Evolutionary conservation across 2,888 invertebrate species (phyloP), one percentile per base, ranked within the genome.

Genomic region (Macrophya alboannulata): DNA sequence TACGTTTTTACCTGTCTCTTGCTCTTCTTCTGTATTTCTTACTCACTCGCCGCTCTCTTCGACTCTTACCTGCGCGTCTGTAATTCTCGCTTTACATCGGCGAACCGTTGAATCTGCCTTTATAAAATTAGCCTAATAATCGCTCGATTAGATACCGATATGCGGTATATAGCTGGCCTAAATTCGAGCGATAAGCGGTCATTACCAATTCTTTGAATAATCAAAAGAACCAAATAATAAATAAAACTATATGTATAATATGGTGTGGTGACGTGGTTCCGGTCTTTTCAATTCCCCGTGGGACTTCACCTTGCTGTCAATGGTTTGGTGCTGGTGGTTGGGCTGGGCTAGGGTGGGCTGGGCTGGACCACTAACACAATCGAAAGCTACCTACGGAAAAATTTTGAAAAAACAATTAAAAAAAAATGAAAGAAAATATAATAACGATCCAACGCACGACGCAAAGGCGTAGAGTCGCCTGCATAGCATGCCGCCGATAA

Each of bases 221-320:
- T 31, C 21, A 25, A 21, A 21, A 72, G n/a, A 45, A 45, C 10
- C 10, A 25, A 51, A 51, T 21, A 55, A 77, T 2, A 17, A 77
- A n/a, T 6, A 31, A 51, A 77, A 77, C 55, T 48, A 37, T 77
- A 37, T 25, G 17, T 77, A 55, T 25, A 15, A 51, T 77, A 83
- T 83, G 83, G 83, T 83, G 83, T 83, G 83, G 83, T 83, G 83
- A 83, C 83, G 83, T 83, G 83, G 83, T 71, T 48, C 48, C 62
- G 81, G 51, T 81, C 31, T 62, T 62, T 81, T 81, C 40, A 81
- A 81, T 81, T 81, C 25, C 77, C 48, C 37, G 55, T 55, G 51
- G 77, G 55, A 17, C n/a, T 51, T n/a, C 62, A 81, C 59, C 81
- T 81, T 62, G 43, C 40, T 81, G 62, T 81, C 81, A 81, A 81